phyloP scores from a whole-genome alignment of 2,113 vertebrate genomes.

The Chaetodon trifascialis region DNA sequence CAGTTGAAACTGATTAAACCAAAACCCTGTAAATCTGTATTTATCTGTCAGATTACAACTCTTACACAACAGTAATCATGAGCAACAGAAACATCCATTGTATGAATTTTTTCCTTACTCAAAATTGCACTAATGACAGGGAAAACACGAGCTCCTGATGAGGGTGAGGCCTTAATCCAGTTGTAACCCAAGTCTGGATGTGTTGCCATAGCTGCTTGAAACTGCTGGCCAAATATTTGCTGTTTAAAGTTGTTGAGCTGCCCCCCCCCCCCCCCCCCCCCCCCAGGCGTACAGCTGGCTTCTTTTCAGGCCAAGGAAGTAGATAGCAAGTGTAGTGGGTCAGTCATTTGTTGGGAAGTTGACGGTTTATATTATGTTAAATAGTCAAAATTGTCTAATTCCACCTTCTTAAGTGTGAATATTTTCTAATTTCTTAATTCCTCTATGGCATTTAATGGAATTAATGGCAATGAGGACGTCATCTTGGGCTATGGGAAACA shows the following conservation, averaged over 20 bases:
- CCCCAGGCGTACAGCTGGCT: conserved; percentile 30
- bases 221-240: conserved; percentile 78
- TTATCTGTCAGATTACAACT: not conserved
- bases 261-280: not conserved
- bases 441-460: no score
- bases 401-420: no score
- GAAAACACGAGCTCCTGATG: not conserved
- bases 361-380: not conserved
- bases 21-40: not conserved
- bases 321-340: conserved; percentile 3
- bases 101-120: not conserved
- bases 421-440: no score
- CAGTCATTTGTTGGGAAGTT: not conserved
- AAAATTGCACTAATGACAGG: not conserved
- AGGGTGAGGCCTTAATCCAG: conserved; percentile 21
- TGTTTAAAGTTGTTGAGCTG: conserved; percentile 49
- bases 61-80: not conserved
- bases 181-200: conserved; percentile 51
- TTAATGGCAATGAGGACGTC: no score
- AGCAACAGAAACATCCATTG: not conserved
- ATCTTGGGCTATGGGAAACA: no score
- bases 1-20: not conserved
- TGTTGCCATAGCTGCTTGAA: conserved; percentile 71
- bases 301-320: conserved; percentile 41
- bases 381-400: no score